These are phyloP conservation scores for Paedocypris sp. DNA, from an alignment of 2,113 vertebrate genomes.

Conservation along the genomic window DNA sequence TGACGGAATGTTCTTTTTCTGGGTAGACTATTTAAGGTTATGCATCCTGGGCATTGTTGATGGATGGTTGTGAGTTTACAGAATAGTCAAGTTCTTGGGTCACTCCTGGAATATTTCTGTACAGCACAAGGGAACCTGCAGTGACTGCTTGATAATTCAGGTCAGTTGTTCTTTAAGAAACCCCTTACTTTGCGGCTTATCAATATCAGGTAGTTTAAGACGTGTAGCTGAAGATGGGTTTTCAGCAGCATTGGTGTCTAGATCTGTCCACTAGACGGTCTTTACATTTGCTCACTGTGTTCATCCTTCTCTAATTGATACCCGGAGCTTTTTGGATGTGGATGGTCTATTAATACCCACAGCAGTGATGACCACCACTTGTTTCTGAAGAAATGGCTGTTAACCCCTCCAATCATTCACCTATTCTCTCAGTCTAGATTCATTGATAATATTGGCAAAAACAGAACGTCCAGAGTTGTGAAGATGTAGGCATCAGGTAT, in stretches of 20 bases:
- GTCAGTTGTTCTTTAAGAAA: constrained; percentile 62
- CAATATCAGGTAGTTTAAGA: not conserved
- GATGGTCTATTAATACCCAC: constrained; percentile 60
- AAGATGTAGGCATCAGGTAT: constrained; percentile 13
- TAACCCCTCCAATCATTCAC: too few species aligned
- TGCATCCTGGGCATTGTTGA: not conserved
- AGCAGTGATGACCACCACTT: constrained; percentile 59
- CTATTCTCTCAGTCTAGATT: too few species aligned
- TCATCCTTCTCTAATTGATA: constrained; percentile 26
- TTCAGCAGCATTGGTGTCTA: not conserved
- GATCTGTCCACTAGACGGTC: not conserved
- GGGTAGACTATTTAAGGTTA: not conserved
- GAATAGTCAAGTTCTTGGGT: constrained; percentile 29
- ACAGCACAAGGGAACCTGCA: constrained; percentile 24
- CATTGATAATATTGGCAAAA: too few species aligned
- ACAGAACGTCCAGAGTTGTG: not conserved
- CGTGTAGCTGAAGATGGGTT: not conserved
- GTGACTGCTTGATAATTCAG: constrained; percentile 51
- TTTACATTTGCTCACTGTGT: not conserved
- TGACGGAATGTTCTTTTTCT: too few species aligned
- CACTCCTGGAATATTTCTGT: constrained; percentile 29
- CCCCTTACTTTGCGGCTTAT: constrained; percentile 12
- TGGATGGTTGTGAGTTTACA: not conserved
- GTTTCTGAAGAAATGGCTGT: too few species aligned
- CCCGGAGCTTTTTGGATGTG: constrained; percentile 7